phyloP scores from a whole-genome alignment of 2,113 vertebrate species.

The Pelusios castaneus region DNA sequence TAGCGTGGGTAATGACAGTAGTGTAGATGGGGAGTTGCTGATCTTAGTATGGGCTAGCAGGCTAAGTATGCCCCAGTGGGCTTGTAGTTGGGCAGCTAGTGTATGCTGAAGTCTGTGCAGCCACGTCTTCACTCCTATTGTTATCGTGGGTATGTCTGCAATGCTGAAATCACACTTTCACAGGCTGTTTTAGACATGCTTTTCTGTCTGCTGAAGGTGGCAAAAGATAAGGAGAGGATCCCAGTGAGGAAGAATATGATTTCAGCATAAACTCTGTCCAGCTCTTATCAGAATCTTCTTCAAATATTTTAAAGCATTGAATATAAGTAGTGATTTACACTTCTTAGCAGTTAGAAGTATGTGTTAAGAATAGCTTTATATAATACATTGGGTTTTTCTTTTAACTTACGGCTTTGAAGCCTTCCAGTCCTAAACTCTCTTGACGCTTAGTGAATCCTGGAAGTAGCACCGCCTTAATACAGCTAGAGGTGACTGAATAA shows the following conservation, averaged over 20 bases:
- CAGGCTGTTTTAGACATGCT: neutral
- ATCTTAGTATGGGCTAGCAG: neutral
- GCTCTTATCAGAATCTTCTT: neutral
- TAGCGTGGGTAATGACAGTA: neutral
- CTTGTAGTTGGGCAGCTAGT: neutral
- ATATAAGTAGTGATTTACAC: neutral
- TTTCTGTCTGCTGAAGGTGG: neutral
- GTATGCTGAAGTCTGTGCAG: neutral
- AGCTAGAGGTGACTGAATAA: neutral
- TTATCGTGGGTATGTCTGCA: neutral
- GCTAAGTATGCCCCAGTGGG: neutral
- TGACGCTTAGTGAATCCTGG: slow-evolving; percentile 6
- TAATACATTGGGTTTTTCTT: neutral
- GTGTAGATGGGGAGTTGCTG: neutral
- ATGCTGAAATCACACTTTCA: neutral
- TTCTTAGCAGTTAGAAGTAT: neutral
- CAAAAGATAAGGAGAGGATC: neutral
- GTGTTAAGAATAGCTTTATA: neutral
- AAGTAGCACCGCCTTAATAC: neutral
- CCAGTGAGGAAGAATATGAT: neutral
- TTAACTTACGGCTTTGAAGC: neutral
- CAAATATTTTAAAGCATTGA: neutral
- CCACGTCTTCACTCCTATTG: neutral
- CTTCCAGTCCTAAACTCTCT: neutral
- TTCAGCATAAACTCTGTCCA: neutral